phyloP scores from a whole-genome alignment of 1,140 invertebrate species.

The Branchinecta lynchi region DNA sequence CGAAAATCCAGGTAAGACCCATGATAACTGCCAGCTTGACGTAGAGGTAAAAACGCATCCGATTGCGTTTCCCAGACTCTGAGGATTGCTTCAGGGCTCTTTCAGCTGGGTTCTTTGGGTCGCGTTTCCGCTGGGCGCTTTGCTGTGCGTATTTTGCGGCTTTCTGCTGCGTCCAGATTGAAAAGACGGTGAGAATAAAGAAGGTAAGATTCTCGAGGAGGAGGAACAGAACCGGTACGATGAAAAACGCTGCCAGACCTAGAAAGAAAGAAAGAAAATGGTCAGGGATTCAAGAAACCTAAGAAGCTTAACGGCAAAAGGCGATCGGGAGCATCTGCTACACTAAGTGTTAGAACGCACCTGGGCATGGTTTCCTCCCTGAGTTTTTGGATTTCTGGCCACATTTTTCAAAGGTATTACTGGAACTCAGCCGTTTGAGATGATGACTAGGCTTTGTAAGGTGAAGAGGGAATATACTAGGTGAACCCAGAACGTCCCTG shows the following conservation, averaged over 20 bases:
- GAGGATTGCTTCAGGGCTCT: not conserved
- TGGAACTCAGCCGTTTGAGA: too few relatives aligned
- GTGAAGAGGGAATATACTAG: too few relatives aligned
- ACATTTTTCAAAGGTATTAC: too few relatives aligned
- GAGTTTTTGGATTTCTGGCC: too few relatives aligned
- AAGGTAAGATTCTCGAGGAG: conserved; percentile 31
- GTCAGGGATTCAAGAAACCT: not conserved
- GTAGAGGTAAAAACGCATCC: conserved; percentile 33
- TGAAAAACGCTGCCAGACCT: conserved; percentile 31
- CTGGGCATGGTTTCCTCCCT: too few relatives aligned
- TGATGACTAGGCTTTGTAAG: too few relatives aligned
- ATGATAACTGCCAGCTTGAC: conserved; percentile 36
- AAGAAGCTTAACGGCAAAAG: not conserved
- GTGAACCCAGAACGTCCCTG: too few relatives aligned
- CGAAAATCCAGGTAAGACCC: conserved; percentile 37
- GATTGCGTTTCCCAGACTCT: conserved; percentile 22
- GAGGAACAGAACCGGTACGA: conserved; percentile 31
- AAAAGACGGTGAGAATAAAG: conserved; percentile 30
- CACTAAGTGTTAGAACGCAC: too few relatives aligned
- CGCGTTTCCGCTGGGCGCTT: not conserved
- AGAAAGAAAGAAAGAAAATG: conserved; percentile 10
- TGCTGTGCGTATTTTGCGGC: conserved; percentile 17
- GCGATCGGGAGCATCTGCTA: too few relatives aligned
- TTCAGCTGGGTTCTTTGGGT: not conserved
- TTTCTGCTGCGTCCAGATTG: conserved; percentile 24